Evolutionary conservation across 1,140 invertebrate genomes (phyloP), one percentile per base, ranked within the genome.

Genomic region (Holotrichia oblita): DNA sequence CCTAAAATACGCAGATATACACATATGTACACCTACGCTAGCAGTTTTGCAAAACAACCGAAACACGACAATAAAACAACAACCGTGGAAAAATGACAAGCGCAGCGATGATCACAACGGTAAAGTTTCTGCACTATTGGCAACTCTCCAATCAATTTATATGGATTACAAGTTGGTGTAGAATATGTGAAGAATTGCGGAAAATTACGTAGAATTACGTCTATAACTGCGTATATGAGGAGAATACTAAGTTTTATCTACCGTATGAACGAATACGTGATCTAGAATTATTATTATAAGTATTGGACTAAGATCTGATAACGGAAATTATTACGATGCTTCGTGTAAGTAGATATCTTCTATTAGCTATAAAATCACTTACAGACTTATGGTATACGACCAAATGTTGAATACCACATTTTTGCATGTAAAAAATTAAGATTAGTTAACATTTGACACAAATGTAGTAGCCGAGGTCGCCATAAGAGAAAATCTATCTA

Each of bases 41-140:
- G 20, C 20, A 4, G 22, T 12, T 69, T 69, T 69, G 61, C 61
- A 69, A 64, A 69, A 27, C 20, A 24, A 69, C 27, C 61, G 61
- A 69, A 69, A 69, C 61, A 27, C 61, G 61, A 69, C 61, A 69
- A 69, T 69, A 69, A 69, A 69, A 69, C 22, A 69, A 69, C 61
- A 22, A 3, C 17, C 22, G 22, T 69, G 22, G 22, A 69, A 34
- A 69, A 27, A 7, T 69, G 61, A 69, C 61, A 69, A 69, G 61
- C 61, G 61, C 27, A 69, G 61, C 61, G 22, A 69, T 7, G 14
- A 34, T 27, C 20, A 69, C 27, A 22, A 22, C 27, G 27, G 27
- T 69, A 69, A 64, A 69, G 17, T 69, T 14, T 34, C 22, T 27
- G 61, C 61, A 69, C 22, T 24, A 22, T 69, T 69, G 61, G 61